Percentiles rank a stretch among this genome's conserved stretches.
Evolutionary conservation across 2,113 vertebrate genomes (phyloP).

Genomic region (Odontesthes bonariensis): DNA sequence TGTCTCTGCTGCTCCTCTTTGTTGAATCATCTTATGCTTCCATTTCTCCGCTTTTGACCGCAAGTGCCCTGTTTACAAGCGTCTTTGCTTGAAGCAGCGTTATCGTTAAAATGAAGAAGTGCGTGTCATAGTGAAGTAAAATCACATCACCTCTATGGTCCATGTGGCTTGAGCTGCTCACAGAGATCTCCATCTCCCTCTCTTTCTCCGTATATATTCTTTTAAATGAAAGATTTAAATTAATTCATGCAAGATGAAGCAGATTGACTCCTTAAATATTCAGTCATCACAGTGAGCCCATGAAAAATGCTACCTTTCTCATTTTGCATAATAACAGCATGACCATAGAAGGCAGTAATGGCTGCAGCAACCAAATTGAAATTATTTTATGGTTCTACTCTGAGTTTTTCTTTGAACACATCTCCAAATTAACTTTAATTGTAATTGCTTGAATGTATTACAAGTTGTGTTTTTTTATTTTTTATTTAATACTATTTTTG

Average conservation of each 20-base stretch:
- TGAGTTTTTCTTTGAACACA: slow-evolving; percentile 29
- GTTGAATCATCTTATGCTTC: slow-evolving; percentile 18
- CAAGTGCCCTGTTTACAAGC: slow-evolving; percentile 12
- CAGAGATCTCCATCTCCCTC: slow-evolving; percentile 1
- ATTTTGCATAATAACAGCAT: slow-evolving; percentile 45
- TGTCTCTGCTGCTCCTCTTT: slow-evolving; percentile 12
- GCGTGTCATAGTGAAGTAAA: background rate
- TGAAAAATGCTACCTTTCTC: slow-evolving; percentile 48
- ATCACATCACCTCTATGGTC: background rate
- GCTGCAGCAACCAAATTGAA: slow-evolving; percentile 36
- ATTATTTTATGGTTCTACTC: slow-evolving; percentile 32
- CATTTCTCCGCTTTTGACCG: slow-evolving; percentile 29
- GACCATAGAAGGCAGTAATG: slow-evolving; percentile 27
- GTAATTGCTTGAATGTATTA: slow-evolving; percentile 24
- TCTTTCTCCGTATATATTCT: background rate
- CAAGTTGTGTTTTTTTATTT: slow-evolving; percentile 24
- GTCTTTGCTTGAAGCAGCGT: slow-evolving; percentile 2
- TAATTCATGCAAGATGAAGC: no score
- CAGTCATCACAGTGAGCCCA: slow-evolving; percentile 30
- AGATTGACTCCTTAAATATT: slow-evolving; percentile 40
- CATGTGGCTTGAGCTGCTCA: slow-evolving; percentile 8
- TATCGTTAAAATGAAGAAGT: slow-evolving; percentile 25
- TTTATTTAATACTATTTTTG: slow-evolving; percentile 1
- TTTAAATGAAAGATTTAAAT: no score
- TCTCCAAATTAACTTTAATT: slow-evolving; percentile 25